phyloP scores from a whole-genome alignment of 2,888 invertebrate genomes.

The Cheilosia vulpina region DNA sequence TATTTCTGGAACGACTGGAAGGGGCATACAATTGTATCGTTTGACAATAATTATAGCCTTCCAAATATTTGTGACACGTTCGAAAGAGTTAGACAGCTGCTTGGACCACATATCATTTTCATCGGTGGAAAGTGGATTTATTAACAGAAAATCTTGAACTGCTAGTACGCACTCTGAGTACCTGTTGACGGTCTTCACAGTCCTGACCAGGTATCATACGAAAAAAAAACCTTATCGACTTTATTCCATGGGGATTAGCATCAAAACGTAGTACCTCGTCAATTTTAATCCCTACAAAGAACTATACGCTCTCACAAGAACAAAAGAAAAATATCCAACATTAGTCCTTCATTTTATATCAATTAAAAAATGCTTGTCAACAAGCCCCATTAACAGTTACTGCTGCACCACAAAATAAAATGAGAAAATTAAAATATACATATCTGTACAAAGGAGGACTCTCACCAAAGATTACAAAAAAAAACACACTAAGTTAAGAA shows the following conservation, averaged over 20 bases:
- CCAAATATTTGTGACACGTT: too few species aligned
- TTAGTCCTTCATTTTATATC: slow-evolving; percentile 39
- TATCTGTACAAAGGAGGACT: not conserved
- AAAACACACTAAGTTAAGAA: slow-evolving; percentile 55
- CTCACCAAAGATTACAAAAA: slow-evolving; percentile 57
- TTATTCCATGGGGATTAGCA: slow-evolving; percentile 41
- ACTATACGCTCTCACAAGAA: slow-evolving; percentile 12
- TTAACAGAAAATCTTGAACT: too few species aligned
- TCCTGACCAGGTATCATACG: not conserved
- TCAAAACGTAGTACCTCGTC: slow-evolving; percentile 23
- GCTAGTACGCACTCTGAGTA: too few species aligned
- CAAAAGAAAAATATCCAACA: slow-evolving; percentile 2
- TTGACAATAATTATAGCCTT: too few species aligned
- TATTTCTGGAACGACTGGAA: too few species aligned
- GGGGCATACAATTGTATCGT: too few species aligned
- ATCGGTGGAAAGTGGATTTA: too few species aligned
- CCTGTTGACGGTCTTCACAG: too few species aligned
- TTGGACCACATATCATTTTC: too few species aligned
- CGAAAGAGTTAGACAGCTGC: too few species aligned
- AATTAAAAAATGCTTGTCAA: slow-evolving; percentile 60
- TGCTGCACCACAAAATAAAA: slow-evolving; percentile 39
- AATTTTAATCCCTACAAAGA: slow-evolving; percentile 51
- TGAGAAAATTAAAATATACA: slow-evolving; percentile 39
- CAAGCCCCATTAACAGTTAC: slow-evolving; percentile 59
- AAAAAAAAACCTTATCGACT: slow-evolving; percentile 2